These are phyloP conservation scores for Gallirallus australis DNA, from an alignment of 2,797 vertebrate species.

Conservation along the genomic window DNA sequence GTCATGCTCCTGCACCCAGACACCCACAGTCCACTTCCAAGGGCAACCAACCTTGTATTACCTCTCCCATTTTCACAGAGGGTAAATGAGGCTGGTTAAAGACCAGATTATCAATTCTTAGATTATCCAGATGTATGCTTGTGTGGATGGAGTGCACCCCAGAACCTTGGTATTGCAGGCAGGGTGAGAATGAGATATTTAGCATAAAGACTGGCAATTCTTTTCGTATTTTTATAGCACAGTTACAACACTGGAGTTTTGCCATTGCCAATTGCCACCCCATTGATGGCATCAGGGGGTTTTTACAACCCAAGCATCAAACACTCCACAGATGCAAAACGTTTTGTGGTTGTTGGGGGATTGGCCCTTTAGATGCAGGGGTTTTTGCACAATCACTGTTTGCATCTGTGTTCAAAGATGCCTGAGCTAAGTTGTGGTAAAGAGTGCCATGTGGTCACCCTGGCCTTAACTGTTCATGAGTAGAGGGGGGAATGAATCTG, in stretches of 20 bases:
- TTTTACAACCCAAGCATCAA: not conserved
- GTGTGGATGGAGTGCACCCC: not conserved
- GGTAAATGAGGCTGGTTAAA: not conserved
- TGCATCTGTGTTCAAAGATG: not conserved
- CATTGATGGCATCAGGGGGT: not conserved
- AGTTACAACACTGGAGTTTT: too few species aligned
- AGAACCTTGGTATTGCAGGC: fast-evolving
- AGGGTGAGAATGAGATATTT: not conserved
- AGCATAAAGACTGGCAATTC: not conserved
- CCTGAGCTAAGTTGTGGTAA: not conserved
- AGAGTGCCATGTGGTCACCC: not conserved
- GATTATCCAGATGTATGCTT: not conserved
- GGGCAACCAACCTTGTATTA: not conserved
- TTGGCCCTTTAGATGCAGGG: not conserved
- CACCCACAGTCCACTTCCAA: not conserved
- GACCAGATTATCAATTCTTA: not conserved
- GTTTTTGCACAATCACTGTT: not conserved
- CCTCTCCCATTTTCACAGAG: not conserved
- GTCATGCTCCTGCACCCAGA: not conserved
- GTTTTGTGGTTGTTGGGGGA: not conserved
- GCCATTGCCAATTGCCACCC: too few species aligned
- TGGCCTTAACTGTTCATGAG: not conserved
- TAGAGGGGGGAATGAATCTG: not conserved
- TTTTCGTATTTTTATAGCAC: not conserved
- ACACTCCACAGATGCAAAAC: not conserved